These are phyloP conservation scores for Drosophila prosaltans DNA, from an alignment of 1,140 invertebrate genomes.

Conservation along the genomic window DNA sequence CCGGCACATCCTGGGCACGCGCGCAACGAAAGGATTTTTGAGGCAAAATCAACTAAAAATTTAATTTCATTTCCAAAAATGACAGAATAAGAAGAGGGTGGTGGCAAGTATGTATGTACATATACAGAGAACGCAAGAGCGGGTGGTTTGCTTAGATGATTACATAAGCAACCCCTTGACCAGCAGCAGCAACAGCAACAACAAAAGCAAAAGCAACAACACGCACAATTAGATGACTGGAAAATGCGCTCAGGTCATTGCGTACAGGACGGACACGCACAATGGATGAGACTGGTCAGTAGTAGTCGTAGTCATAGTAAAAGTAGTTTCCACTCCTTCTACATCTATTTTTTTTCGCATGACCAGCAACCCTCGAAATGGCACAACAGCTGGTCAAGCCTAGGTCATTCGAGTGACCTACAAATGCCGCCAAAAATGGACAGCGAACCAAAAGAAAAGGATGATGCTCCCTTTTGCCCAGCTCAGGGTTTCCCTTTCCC, in stretches of 20 bases:
- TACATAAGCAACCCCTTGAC: slow-evolving; percentile 61
- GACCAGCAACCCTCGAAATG: slow-evolving; percentile 72
- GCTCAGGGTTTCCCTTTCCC: not conserved
- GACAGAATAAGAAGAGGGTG: slow-evolving; percentile 12
- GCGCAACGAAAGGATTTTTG: slow-evolving; percentile 67
- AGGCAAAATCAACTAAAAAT: slow-evolving; percentile 32
- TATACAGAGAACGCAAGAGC: not conserved
- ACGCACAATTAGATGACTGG: slow-evolving; percentile 52
- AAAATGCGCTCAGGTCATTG: slow-evolving; percentile 36
- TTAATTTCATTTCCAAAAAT: slow-evolving; percentile 23
- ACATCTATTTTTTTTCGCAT: slow-evolving; percentile 49
- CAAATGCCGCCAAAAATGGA: slow-evolving; percentile 71
- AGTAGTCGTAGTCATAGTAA: slow-evolving; percentile 15
- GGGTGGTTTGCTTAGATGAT: slow-evolving; percentile 8
- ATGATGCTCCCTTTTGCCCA: slow-evolving; percentile 26
- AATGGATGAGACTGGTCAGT: slow-evolving; percentile 49
- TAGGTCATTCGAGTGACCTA: slow-evolving; percentile 49
- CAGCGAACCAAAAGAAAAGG: slow-evolving; percentile 28
- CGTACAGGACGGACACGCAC: slow-evolving; percentile 34
- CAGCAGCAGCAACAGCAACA: slow-evolving; percentile 15
- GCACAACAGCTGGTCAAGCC: slow-evolving; percentile 58
- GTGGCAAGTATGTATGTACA: no score
- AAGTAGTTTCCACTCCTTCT: no score
- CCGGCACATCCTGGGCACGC: slow-evolving; percentile 50
- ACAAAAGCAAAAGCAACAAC: not conserved